phyloP scores from a whole-genome alignment of 2,113 vertebrate species.

The Camarhynchus parvulus region DNA sequence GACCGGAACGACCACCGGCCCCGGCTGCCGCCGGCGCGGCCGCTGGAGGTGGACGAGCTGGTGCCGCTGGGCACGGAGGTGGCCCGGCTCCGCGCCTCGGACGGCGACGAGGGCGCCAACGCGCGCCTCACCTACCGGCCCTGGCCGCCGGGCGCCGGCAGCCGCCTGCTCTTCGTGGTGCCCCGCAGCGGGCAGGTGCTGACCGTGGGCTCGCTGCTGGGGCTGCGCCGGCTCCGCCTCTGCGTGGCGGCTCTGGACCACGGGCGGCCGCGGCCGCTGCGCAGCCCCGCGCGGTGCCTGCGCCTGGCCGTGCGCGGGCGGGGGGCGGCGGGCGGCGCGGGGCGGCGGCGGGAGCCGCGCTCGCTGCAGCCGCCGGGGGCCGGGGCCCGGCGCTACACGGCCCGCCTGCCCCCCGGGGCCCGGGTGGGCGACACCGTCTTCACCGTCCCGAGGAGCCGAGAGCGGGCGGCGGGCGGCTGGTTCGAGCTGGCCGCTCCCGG shows the following conservation, averaged over 20 bases:
- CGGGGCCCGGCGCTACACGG: constrained; percentile 64
- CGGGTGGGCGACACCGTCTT: constrained; percentile 82
- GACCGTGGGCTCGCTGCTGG: constrained; percentile 71
- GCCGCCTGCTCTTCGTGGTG: constrained; percentile 72
- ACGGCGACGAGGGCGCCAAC: constrained; percentile 70
- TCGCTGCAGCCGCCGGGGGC: background rate
- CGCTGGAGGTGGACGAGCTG: constrained; percentile 67
- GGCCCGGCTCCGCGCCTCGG: constrained; percentile 67
- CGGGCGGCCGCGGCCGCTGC: constrained; percentile 42
- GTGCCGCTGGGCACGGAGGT: constrained; percentile 69
- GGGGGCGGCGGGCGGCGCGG: no score
- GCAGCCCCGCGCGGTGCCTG: no score
- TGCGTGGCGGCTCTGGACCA: constrained; percentile 69
- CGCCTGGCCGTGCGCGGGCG: no score
- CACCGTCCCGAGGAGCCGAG: constrained; percentile 81
- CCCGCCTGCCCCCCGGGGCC: constrained; percentile 75
- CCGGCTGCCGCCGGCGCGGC: constrained; percentile 49
- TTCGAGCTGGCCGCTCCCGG: constrained; percentile 78
- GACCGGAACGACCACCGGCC: constrained; percentile 78
- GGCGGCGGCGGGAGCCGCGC: background rate
- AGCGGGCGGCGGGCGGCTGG: constrained; percentile 65
- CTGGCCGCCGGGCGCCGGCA: constrained; percentile 41
- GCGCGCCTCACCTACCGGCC: constrained; percentile 69
- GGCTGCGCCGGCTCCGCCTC: constrained; percentile 50
- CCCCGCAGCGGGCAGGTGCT: constrained; percentile 76